Conservation (phyloP, 2,888 invertebrate genomes). For the Sepiola atlantica region DNA sequence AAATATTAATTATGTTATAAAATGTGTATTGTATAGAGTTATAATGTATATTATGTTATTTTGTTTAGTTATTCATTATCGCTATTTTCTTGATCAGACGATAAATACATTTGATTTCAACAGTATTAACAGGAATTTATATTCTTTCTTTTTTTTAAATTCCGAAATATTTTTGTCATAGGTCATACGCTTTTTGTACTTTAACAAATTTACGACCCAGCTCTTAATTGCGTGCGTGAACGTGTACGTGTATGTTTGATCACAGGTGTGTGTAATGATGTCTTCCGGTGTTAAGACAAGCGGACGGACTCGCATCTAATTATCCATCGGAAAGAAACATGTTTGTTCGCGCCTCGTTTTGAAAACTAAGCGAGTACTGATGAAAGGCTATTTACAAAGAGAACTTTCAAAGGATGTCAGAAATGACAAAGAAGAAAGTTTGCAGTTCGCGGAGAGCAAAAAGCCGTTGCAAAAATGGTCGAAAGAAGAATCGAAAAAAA, state of each 20-base stretch:
- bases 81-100: too few species aligned
- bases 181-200: too few species aligned
- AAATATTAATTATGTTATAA: too few species aligned
- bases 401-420: background rate
- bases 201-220: too few species aligned
- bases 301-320: background rate
- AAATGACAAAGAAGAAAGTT: background rate
- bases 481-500: background rate
- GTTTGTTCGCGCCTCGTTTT: background rate
- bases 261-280: background rate
- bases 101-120: too few species aligned
- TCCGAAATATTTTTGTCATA: too few species aligned
- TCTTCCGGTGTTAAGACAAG: background rate
- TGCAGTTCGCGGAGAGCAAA: background rate
- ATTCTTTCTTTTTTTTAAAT: too few species aligned
- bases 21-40: too few species aligned
- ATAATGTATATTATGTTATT: too few species aligned
- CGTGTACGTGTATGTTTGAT: background rate
- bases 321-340: background rate
- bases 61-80: too few species aligned
- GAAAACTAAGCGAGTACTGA: background rate
- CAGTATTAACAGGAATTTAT: too few species aligned
- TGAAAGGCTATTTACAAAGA: conserved; percentile 3
- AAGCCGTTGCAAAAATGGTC: background rate
- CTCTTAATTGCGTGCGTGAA: background rate